phyloP scores from a whole-genome alignment of 2,888 invertebrate genomes.

The Leptothorax acervorum region DNA sequence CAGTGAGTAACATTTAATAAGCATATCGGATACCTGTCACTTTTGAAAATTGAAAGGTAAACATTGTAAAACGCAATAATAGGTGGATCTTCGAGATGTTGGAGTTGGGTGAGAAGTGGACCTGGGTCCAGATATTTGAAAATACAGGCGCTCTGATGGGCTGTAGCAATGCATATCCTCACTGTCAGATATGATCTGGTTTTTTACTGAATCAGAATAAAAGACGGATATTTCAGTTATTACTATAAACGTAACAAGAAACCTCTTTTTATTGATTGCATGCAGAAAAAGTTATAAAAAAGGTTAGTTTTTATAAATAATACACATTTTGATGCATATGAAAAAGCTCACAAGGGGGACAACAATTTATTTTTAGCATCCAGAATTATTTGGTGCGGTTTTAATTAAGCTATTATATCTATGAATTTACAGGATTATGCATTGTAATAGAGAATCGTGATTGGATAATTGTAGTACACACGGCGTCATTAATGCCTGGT shows the following conservation, averaged over 20 bases:
- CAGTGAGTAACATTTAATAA: conserved; percentile 87
- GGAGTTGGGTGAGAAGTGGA: conserved; percentile 92
- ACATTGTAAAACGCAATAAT: conserved; percentile 41
- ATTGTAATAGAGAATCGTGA: conserved; percentile 93
- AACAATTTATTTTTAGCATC: neutral
- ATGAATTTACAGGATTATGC: conserved; percentile 88
- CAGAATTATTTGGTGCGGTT: conserved; percentile 26
- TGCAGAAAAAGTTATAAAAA: conserved; percentile 90
- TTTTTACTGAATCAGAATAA: conserved; percentile 94
- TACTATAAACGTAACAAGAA: conserved; percentile 91
- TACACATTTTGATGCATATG: neutral
- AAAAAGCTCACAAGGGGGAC: neutral
- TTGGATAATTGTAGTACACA: conserved; percentile 94
- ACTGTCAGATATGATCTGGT: conserved; percentile 98
- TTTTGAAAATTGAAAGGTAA: neutral
- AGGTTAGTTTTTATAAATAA: conserved; percentile 84
- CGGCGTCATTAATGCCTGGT: no score
- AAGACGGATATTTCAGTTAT: conserved; percentile 89
- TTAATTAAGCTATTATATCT: neutral
- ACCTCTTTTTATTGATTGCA: conserved; percentile 94
- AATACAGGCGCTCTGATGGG: conserved; percentile 99
- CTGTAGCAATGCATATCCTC: conserved; percentile 99
- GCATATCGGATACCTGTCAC: neutral
- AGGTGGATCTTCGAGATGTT: conserved; percentile 92
- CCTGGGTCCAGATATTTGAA: conserved; percentile 99